These are phyloP conservation scores for Sinhomidia bicolor DNA, from an alignment of 2,888 invertebrate genomes.

Conservation along the genomic window DNA sequence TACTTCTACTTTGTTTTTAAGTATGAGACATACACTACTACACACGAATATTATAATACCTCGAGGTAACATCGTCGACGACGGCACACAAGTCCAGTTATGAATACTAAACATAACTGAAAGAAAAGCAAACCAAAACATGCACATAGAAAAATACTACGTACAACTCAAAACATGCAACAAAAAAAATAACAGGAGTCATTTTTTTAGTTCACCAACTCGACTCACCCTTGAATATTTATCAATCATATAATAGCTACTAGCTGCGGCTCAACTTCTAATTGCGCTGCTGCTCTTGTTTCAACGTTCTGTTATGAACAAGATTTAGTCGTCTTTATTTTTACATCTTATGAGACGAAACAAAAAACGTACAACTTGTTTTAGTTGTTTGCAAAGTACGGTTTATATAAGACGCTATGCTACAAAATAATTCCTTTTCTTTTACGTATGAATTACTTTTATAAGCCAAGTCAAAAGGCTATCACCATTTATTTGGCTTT, in stretches of 20 bases:
- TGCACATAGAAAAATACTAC: not conserved
- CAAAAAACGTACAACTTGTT: not conserved
- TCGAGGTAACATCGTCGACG: not conserved
- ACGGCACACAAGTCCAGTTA: conserved; percentile 15
- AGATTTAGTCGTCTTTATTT: conserved; percentile 18
- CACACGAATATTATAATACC: not conserved
- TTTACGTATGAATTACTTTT: conserved; percentile 34
- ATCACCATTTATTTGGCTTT: conserved; percentile 40
- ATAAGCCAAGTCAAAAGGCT: conserved; percentile 39
- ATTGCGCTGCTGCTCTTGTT: not conserved
- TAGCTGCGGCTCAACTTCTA: not conserved
- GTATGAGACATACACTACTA: not conserved
- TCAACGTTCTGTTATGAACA: not conserved
- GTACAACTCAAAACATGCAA: not conserved
- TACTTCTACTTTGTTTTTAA: not conserved
- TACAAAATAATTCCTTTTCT: not conserved
- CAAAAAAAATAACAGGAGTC: conserved; percentile 22
- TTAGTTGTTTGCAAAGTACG: not conserved
- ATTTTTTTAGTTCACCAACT: conserved; percentile 5
- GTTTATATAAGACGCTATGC: not conserved
- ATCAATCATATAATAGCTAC: not conserved
- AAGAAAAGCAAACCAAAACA: too few relatives aligned
- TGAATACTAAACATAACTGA: not conserved
- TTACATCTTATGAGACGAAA: conserved; percentile 9
- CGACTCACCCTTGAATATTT: conserved; percentile 4